Base-by-base conservation (phyloP, 2,113 vertebrate species). In the Ophiodon elongatus region DNA sequence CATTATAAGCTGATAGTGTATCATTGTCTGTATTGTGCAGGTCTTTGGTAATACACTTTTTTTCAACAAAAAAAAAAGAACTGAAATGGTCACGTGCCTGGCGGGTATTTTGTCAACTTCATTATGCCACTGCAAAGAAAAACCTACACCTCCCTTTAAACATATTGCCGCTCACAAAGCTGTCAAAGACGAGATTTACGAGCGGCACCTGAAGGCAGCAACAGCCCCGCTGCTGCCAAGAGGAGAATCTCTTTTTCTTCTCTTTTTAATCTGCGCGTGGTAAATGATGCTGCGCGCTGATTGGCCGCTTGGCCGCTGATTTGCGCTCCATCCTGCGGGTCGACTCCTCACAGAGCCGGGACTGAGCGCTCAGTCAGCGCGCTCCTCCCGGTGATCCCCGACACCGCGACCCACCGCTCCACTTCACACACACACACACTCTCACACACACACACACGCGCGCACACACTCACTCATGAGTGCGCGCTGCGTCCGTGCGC, bases 251-350 rank as follows among this genome's bases (percentile, higher is more conserved):
- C 75, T 65, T 39, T 68, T 54, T 68, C 67, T 54, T 67, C 68
- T 41, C 27, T 86, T 72, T 89, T 87, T 86, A 35, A 91, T 92
- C 79, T 84, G 0, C 82, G 82, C 81, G 54, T 90, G 82, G 64
- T 87, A 66, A 88, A 85, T 84, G 89, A 89, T 91, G 88, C 92
- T 76, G 85, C 70, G 41, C 84, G 83, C 79, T 90, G 88, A 89
- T 60, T 60, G 59, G 64, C 91, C 90, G 64, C 47, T 4, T 70
- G 86, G 68, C 41, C 79, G 82, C 79, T 90, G 87, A 88, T 90
- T 91, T 82, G 88, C 31, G 74, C 84, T 86, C 62, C 89, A 87
- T 91, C 85, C 86, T 13, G 82, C 90, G 8, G 79, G 76, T 79
- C 25, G 80, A 17, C 78, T 83, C 86, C 14, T 86, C 85, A 60